Base-by-base conservation (phyloP, 2,113 vertebrate species). In the Myocastor coypus region DNA sequence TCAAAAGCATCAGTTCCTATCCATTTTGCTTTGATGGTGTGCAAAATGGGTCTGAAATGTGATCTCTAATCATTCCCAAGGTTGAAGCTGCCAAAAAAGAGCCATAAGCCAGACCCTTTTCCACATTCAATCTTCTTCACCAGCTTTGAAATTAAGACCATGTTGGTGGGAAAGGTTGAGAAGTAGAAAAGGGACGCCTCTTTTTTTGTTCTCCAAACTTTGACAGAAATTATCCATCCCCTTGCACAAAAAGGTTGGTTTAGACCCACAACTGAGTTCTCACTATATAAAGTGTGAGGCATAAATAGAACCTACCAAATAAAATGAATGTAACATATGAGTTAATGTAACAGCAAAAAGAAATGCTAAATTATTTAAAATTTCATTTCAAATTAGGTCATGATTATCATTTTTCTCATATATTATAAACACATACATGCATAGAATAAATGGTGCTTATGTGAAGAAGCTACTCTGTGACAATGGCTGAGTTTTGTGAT, bases 11-110 rank as follows among this genome's bases (percentile, higher is more conserved):
- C 97, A 95, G 96, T 97, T 98, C 96, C 97, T 97, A 97, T 91
- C 92, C 96, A 95, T 84, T 98, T 87, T 40, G 32, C 95, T 98
- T 97, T 97, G 96, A 97, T 98, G 96, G 95, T 98, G 97, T 95
- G 90, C 98, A 98, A 98, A 98, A 98, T 91, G 97, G 98, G 95
- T 89, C 97, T 98, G 98, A 98, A 98, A 98, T 94, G 95, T 46
- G 98, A 98, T 98, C 98, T 98, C 97, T 98, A 98, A 98, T 98
- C 98, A 98, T 98, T 98, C 98, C 97, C 98, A 98, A 98, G 97
- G 97, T 98, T 94, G 81, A 89, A 91, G 98, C 98, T 98, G 96
- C 96, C 98, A 97, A 98, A 98, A 96, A 86, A 83, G 95, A 98
- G 96, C 96, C 97, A 97, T 89, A 96, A 98, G 98, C 98, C 98